Conservation (phyloP, 2,113 vertebrate genomes). For the Erpornis zantholeuca region DNA sequence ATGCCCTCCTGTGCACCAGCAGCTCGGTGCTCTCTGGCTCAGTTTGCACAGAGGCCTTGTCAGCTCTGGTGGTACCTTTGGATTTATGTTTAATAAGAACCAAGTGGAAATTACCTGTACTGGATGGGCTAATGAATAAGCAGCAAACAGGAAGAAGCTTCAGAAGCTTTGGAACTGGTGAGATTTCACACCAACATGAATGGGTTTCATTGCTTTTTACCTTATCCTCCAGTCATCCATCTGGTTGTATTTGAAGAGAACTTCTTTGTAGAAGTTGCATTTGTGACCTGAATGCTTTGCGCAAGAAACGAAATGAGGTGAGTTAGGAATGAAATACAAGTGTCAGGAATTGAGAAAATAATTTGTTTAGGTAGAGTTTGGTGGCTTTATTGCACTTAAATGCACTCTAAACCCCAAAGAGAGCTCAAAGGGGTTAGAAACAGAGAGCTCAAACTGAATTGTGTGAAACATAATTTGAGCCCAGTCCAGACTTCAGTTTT, state of each 20-base stretch:
- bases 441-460: background rate
- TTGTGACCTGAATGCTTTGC: background rate
- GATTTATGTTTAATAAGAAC: background rate
- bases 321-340: background rate
- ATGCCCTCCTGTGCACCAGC: background rate
- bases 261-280: background rate
- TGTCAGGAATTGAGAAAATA: background rate
- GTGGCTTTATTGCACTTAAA: background rate
- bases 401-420: background rate
- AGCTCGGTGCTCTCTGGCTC: background rate
- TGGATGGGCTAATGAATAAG: background rate
- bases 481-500: slow-evolving; percentile 41
- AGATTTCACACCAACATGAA: background rate
- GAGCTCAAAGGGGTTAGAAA: background rate
- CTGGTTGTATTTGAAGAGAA: background rate
- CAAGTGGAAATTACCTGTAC: background rate
- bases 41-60: background rate
- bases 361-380: background rate
- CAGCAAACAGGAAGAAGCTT: background rate
- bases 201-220: background rate
- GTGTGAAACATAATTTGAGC: slow-evolving; percentile 44
- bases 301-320: background rate
- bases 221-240: background rate
- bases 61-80: background rate
- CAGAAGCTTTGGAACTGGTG: background rate